phyloP scores from a whole-genome alignment of 2,888 invertebrate species.

The Clitarchus hookeri region DNA sequence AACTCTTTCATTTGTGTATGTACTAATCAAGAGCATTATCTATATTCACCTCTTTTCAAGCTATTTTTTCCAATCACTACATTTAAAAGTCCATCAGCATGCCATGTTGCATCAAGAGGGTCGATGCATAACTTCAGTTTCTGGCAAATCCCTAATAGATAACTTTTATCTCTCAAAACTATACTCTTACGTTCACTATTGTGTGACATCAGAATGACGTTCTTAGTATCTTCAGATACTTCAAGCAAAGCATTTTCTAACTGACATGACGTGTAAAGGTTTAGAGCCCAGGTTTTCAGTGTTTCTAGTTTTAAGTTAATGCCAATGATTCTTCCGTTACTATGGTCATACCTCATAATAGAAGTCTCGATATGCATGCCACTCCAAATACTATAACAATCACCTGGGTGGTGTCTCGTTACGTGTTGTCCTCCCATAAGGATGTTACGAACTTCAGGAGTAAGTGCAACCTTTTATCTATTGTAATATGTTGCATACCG shows the following conservation, averaged over 20 bases:
- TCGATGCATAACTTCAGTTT: not conserved
- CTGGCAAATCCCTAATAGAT: not conserved
- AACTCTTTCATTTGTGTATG: constrained; percentile 1
- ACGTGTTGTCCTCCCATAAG: constrained; percentile 11
- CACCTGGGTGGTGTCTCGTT: constrained; percentile 15
- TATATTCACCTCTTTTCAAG: not conserved
- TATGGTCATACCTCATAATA: constrained; percentile 17
- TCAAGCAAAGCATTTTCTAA: constrained; percentile 21
- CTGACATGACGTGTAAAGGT: not conserved
- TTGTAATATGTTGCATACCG: constrained; percentile 5
- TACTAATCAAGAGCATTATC: not conserved
- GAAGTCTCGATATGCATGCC: constrained; percentile 6
- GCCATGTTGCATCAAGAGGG: not conserved
- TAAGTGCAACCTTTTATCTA: not conserved
- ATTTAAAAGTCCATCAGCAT: not conserved
- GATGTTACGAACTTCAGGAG: not conserved
- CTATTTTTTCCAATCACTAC: not conserved
- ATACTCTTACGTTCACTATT: not conserved
- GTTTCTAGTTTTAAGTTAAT: constrained; percentile 18
- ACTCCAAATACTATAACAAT: not conserved
- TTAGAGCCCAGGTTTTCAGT: constrained; percentile 20
- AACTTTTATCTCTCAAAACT: not conserved
- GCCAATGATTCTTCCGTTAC: constrained; percentile 21
- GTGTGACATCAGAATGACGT: not conserved
- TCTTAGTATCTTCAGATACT: not conserved